Conservation (phyloP, 2,797 vertebrate genomes). For the Lophius americanus region DNA sequence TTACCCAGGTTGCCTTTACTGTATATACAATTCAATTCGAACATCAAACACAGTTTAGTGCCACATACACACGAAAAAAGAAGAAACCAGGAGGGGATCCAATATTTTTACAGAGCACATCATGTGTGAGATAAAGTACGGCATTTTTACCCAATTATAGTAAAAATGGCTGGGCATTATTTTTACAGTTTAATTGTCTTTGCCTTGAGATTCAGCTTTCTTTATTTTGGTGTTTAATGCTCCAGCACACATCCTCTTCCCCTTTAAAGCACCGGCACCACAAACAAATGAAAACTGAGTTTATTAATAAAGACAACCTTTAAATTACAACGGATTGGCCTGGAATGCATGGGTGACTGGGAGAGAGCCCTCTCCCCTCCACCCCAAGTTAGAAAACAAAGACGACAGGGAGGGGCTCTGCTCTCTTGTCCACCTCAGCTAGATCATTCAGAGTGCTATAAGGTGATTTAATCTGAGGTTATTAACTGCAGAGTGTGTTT, state of each 20-base stretch:
- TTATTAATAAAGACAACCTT: conserved; percentile 69
- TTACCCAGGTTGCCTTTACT: too few species aligned
- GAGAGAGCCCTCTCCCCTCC: conserved; percentile 40
- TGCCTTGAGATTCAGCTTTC: conserved; percentile 13
- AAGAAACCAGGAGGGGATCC: too few species aligned
- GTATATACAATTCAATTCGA: too few species aligned
- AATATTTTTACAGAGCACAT: too few species aligned
- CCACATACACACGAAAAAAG: too few species aligned
- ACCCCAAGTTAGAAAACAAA: conserved; percentile 63
- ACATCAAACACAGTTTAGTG: too few species aligned
- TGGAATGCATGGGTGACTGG: conserved; percentile 67
- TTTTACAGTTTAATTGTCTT: conserved; percentile 1
- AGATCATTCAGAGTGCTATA: conserved; percentile 17
- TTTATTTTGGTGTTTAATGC: not conserved
- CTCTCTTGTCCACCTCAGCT: conserved; percentile 32
- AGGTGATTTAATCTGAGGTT: not conserved
- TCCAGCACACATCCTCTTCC: not conserved
- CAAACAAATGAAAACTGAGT: conserved; percentile 46
- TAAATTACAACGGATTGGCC: conserved; percentile 71
- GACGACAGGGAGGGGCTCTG: conserved; percentile 39
- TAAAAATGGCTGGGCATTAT: too few species aligned
- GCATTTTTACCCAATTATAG: too few species aligned
- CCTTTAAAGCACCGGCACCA: conserved; percentile 8
- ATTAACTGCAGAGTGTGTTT: too few species aligned
- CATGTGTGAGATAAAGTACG: too few species aligned